Percentiles rank a stretch among this genome's conserved stretches.
These are phyloP conservation scores for Mustela lutreola DNA, from an alignment of 2,113 vertebrate genomes.

Conservation along the genomic window DNA sequence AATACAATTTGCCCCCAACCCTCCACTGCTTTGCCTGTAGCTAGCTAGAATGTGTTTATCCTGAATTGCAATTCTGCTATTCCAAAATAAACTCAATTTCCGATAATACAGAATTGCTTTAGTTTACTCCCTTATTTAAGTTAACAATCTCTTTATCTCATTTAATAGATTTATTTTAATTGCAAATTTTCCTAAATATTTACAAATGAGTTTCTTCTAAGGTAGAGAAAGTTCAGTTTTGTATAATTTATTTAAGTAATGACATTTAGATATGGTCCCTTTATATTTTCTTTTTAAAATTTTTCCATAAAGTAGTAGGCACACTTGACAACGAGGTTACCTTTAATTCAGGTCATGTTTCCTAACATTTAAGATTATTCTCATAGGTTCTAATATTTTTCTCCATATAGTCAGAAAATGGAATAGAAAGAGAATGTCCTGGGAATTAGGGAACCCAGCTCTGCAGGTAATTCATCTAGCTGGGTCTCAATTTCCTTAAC, in stretches of 20 bases:
- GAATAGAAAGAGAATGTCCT: not conserved
- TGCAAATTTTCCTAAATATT: not conserved
- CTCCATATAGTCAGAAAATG: not conserved
- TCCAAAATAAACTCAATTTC: not conserved
- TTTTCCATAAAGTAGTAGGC: not conserved
- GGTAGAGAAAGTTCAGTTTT: not conserved
- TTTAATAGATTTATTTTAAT: not conserved
- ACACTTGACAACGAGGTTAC: not conserved
- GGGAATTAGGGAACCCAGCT: not conserved
- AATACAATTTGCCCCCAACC: not conserved
- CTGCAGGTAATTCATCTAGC: not conserved
- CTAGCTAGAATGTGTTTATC: not conserved
- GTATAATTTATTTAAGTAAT: not conserved
- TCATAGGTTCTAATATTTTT: not conserved
- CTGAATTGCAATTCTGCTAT: not conserved
- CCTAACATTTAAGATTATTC: not conserved
- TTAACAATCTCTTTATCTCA: not conserved
- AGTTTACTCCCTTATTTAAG: not conserved
- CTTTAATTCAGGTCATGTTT: not conserved
- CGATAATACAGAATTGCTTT: too few relatives aligned
- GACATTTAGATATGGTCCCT: not conserved
- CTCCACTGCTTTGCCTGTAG: accelerated
- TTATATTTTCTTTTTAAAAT: slow-evolving; percentile 13
- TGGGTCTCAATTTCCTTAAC: not conserved
- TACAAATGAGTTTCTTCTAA: not conserved